A percentile compares a stretch with the other conserved stretches of the same genome.
These are phyloP conservation scores for Thecophora atra DNA, from an alignment of 2,888 invertebrate species.

Conservation along the genomic window DNA sequence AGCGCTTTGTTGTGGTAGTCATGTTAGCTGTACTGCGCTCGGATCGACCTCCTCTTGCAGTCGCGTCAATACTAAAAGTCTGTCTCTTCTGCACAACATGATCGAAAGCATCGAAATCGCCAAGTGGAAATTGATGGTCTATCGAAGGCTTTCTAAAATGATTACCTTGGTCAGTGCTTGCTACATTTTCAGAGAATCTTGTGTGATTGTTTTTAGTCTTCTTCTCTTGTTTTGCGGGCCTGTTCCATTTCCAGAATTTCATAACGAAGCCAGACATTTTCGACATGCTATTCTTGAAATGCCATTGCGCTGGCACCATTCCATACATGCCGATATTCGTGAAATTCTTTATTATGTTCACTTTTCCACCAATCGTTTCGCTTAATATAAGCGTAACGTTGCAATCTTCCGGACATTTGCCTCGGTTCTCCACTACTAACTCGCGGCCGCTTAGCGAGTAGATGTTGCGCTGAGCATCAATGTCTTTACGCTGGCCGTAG, in stretches of 20 bases:
- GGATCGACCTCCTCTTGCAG: background rate
- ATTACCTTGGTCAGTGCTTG: background rate
- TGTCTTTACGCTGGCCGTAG: conserved; percentile 70
- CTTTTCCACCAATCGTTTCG: conserved; percentile 69
- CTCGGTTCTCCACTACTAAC: conserved; percentile 76
- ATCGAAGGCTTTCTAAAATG: conserved; percentile 13
- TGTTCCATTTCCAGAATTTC: conserved; percentile 84
- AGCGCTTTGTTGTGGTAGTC: conserved; percentile 47
- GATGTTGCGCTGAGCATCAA: conserved; percentile 70
- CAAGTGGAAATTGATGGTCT: conserved; percentile 49
- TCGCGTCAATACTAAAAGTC: conserved; percentile 51
- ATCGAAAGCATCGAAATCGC: conserved; percentile 57
- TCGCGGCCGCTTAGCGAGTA: conserved; percentile 72
- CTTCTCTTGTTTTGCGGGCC: conserved; percentile 17
- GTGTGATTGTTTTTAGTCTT: conserved; percentile 17
- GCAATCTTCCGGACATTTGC: conserved; percentile 76
- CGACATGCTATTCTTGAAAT: conserved; percentile 66
- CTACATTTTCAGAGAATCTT: conserved; percentile 40
- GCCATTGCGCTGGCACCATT: conserved; percentile 77
- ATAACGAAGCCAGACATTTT: conserved; percentile 79
- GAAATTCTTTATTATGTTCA: conserved; percentile 72
- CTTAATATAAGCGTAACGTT: conserved; percentile 72
- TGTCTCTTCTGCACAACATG: conserved; percentile 57
- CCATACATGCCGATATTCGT: conserved; percentile 74
- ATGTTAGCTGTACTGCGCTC: conserved; percentile 46